Base-by-base conservation (phyloP, 2,888 invertebrate species). In the Agrotis exclamationis region DNA sequence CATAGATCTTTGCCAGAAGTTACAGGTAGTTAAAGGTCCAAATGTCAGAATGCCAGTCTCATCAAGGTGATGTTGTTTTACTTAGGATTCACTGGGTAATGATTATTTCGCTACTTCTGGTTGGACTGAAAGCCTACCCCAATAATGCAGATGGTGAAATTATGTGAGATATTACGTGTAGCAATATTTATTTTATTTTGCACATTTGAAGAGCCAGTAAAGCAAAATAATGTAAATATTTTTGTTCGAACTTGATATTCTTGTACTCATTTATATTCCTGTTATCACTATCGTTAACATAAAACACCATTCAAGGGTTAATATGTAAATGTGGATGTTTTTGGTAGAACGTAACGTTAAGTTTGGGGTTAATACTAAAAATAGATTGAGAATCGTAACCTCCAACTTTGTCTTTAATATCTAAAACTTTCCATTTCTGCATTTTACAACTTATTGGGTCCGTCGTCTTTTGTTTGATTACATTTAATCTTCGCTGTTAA, bases 221-320 rank as follows among this genome's bases (percentile, higher is more conserved):
- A 28, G 28, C 28, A 33, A 39, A 39, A 39, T 39, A 39, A 67
- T 53, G 2, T n/a, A 13, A 39, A 22, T 44, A 2, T 59, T 58
- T 44, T 58, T 44, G 16, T 48, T 70, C 16, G n/a, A 67, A 47
- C 16, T 57, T 13, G 1, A 44, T 24, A 39, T 33, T 75, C 11
- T 20, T 39, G 24, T 18, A 7, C 24, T 58, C 2, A 39, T 58
- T 6, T 47, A 20, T 66, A 33, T 33, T 63, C 51, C 18, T 51
- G 18, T 3, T 58, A 66, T 24, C 33, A 45, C 9, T 51, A 33
- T 20, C 44, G 20, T 58, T 66, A 13, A 20, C 45, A 24, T 58
- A 66, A 51, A 64, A 24, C n/a, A 9, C 9, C 44, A 13, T 20
- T 3, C 18, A 45, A 24, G 20, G 57, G 14, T 57, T 3, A 68